Conservation (phyloP, 1,140 invertebrate genomes). For the Holcopasites calliopsidis region DNA sequence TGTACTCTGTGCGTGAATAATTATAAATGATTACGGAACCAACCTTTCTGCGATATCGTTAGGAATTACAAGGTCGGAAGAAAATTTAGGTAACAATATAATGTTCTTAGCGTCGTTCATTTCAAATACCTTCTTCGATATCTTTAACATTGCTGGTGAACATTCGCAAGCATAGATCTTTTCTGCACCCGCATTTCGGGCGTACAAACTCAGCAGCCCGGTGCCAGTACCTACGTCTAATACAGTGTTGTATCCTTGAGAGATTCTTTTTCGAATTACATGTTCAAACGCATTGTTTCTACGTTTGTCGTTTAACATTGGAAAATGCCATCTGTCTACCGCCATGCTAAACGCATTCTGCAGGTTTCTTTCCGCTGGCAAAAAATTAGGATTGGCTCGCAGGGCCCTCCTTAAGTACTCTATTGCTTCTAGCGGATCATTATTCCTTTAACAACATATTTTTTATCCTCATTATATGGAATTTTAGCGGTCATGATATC, state of each 20-base stretch:
- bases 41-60: slow-evolving; percentile 79
- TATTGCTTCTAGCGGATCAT: slow-evolving; percentile 65
- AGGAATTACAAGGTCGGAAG: slow-evolving; percentile 80
- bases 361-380: slow-evolving; percentile 70
- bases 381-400: slow-evolving; percentile 61
- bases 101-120: slow-evolving; percentile 76
- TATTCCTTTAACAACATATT: slow-evolving; percentile 62
- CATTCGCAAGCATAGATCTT: slow-evolving; percentile 85
- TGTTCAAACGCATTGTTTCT: slow-evolving; percentile 84
- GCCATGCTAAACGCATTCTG: slow-evolving; percentile 72
- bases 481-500: slow-evolving; percentile 48
- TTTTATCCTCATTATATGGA: slow-evolving; percentile 40
- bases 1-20: background rate
- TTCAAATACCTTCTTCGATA: slow-evolving; percentile 81
- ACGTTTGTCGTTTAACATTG: slow-evolving; percentile 88
- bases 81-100: slow-evolving; percentile 79
- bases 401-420: slow-evolving; percentile 65
- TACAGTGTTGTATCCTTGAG: slow-evolving; percentile 80
- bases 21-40: slow-evolving; percentile 3
- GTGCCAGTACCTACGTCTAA: slow-evolving; percentile 89
- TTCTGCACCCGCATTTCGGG: slow-evolving; percentile 80
- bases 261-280: slow-evolving; percentile 83
- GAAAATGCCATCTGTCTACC: slow-evolving; percentile 89
- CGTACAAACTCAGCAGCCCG: slow-evolving; percentile 85
- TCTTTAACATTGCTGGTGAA: slow-evolving; percentile 82